These are phyloP conservation scores for Eledona agricola DNA, from an alignment of 2,888 invertebrate species.

Conservation along the genomic window DNA sequence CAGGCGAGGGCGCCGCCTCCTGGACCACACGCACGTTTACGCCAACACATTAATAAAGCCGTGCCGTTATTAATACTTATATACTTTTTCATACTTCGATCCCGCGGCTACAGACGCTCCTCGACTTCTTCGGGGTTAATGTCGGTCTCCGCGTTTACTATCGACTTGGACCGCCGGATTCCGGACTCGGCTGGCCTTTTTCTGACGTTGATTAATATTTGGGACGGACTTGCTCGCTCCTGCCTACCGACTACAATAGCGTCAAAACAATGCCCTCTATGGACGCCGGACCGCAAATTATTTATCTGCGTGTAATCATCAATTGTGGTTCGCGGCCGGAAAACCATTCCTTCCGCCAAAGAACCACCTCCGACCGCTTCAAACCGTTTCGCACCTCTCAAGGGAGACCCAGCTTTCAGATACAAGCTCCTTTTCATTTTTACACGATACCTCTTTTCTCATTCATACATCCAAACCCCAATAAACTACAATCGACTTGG, in stretches of 20 bases:
- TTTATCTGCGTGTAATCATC: constrained; percentile 17
- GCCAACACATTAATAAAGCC: constrained; percentile 61
- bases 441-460: no score
- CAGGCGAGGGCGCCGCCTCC: constrained; percentile 55
- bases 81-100: constrained; percentile 60
- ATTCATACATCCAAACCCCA: no score
- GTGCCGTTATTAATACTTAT: constrained; percentile 62
- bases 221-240: constrained; percentile 57
- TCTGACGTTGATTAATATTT: constrained; percentile 62
- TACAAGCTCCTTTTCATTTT: no score
- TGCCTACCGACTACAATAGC: constrained; percentile 59
- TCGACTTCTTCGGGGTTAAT: constrained; percentile 1
- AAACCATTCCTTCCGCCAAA: no score
- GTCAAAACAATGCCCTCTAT: constrained; percentile 57
- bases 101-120: constrained; percentile 43
- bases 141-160: constrained; percentile 3
- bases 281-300: constrained; percentile 18
- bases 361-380: no score
- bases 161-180: constrained; percentile 47
- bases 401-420: no score
- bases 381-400: no score
- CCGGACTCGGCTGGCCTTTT: constrained; percentile 52
- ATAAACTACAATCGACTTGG: no score
- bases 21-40: constrained; percentile 61
- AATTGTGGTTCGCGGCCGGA: background rate